A percentile compares a stretch with the other conserved stretches of the same genome.
phyloP scores from a whole-genome alignment of 2,888 invertebrate species.

The Chalcosyrphus nemorum region DNA sequence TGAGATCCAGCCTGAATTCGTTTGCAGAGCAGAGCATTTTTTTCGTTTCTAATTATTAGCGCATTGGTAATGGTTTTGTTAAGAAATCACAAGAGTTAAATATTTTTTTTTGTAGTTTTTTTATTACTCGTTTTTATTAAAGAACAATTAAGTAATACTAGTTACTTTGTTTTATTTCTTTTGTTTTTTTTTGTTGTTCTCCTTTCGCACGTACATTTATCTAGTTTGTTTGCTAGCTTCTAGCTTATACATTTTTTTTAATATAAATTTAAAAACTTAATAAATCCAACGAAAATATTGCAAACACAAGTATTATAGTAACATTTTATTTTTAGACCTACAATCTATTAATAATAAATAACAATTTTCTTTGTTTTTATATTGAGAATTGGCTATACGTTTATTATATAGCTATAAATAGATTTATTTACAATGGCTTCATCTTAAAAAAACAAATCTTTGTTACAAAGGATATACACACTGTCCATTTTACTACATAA shows the following conservation, averaged over 20 bases:
- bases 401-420: constrained; percentile 10
- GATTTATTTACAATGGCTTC: constrained; percentile 47
- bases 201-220: constrained; percentile 15
- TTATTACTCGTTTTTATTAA: constrained; percentile 40
- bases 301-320: constrained; percentile 42
- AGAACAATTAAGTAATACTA: constrained; percentile 36
- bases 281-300: constrained; percentile 47
- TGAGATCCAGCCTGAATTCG: constrained; percentile 65
- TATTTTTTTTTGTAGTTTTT: constrained; percentile 8
- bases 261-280: constrained; percentile 50
- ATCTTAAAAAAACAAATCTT: not conserved
- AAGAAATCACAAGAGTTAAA: constrained; percentile 16
- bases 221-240: constrained; percentile 3
- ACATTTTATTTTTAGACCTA: constrained; percentile 44
- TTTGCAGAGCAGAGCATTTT: constrained; percentile 40
- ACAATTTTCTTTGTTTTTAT: constrained; percentile 52
- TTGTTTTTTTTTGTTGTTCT: constrained; percentile 9
- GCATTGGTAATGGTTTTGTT: constrained; percentile 36
- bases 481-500: not conserved
- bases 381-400: constrained; percentile 26
- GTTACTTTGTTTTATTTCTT: constrained; percentile 32
- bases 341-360: constrained; percentile 58
- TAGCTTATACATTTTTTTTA: constrained; percentile 9
- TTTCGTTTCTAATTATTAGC: constrained; percentile 15
- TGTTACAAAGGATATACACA: constrained; percentile 5